Evolutionary conservation across 1,140 invertebrate species (phyloP).

Genomic region (Lucilia cuprina): DNA sequence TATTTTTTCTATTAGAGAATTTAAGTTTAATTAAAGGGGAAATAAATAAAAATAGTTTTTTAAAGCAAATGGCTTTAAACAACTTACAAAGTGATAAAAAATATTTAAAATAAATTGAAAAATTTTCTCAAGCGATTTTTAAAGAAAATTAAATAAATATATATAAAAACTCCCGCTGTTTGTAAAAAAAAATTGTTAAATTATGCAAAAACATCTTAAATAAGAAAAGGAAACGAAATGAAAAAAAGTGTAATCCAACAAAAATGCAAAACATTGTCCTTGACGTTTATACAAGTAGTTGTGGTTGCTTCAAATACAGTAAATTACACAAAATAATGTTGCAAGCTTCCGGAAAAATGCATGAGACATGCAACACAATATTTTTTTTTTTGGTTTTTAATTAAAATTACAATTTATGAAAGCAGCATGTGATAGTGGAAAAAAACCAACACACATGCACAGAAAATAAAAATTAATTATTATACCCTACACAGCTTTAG

Average conservation of each 20-base stretch:
- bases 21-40: too few relatives aligned
- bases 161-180: not conserved
- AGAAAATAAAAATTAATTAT: not conserved
- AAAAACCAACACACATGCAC: not conserved
- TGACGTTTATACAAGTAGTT: not conserved
- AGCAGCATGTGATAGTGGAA: not conserved
- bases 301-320: not conserved
- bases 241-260: not conserved
- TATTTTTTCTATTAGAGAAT: too few relatives aligned
- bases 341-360: conserved; percentile 4
- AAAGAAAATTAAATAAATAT: too few relatives aligned
- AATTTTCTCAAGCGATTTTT: too few relatives aligned
- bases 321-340: conserved; percentile 13
- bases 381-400: not conserved
- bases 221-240: not conserved
- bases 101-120: too few relatives aligned
- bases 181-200: not conserved
- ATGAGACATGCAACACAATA: not conserved
- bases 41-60: too few relatives aligned
- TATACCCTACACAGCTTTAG: too few relatives aligned
- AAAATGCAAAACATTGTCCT: conserved; percentile 6
- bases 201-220: not conserved
- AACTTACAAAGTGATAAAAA: too few relatives aligned
- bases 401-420: not conserved
- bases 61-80: too few relatives aligned